Base-by-base conservation (phyloP, 2,888 invertebrate species). In the Caenorhabditis becei region DNA sequence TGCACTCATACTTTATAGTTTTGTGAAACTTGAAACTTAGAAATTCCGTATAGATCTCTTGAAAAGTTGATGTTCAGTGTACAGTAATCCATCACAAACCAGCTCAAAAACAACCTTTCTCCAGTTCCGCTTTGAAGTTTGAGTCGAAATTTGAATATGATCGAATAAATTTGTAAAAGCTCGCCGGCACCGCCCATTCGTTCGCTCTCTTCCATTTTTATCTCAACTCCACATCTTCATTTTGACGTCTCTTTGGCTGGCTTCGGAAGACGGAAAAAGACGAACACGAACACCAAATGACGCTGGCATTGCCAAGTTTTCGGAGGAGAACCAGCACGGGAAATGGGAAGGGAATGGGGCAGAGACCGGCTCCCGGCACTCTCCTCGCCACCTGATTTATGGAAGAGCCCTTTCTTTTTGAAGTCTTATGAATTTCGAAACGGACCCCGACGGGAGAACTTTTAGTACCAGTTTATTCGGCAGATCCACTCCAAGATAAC, bases 201-300 rank as follows among this genome's bases (percentile, higher is more conserved):
- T n/a, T n/a, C n/a, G 41, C 24, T 24, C 24, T 24, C 51, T 51
- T 51, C 8, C 53, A 16, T 26, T 51, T 51, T 69, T 69, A 69
- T 69, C 69, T 59, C 47, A 18, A 59, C 32, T 24, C 49, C 49
- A 8, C 59, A 69, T 69, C 69, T 69, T n/a, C 59, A 37, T 59
- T 69, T 69, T 69, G 49, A 69, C 67, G 67, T 69, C 67, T 28
- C 32, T 58, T n/a, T n/a, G n/a, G n/a, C n/a, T n/a, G n/a, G n/a
- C n/a, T n/a, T n/a, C n/a, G n/a, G n/a, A n/a, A n/a, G n/a, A n/a
- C n/a, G n/a, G n/a, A n/a, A n/a, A n/a, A n/a, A n/a, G n/a, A n/a
- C 49, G 18, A 26, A 35, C n/a, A n/a, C n/a, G 44, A 66, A 54
- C 54, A 24, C 54, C 53, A 65, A 66, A 66, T 66, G 66, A 66